Percentiles rank a stretch among this genome's conserved stretches.
Evolutionary conservation across 2,888 invertebrate genomes (phyloP).

Genomic region (Salpingus planirostris): DNA sequence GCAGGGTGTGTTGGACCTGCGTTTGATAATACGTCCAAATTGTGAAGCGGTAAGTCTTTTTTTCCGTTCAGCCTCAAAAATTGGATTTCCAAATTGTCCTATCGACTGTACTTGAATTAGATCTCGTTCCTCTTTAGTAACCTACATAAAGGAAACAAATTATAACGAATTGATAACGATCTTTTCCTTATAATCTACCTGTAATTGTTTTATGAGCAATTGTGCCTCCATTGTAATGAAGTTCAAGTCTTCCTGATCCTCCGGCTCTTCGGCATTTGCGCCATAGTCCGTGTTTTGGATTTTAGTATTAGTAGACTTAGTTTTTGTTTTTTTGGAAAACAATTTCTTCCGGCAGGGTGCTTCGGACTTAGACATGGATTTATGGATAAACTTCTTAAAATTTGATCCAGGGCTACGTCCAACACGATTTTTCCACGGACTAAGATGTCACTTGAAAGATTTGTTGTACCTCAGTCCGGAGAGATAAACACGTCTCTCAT

Average conservation of each 20-base stretch:
- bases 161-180: too few relatives aligned
- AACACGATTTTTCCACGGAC: constrained; percentile 10
- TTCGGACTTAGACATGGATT: background rate
- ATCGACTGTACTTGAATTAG: constrained; percentile 4
- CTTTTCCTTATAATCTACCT: too few relatives aligned
- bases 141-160: too few relatives aligned
- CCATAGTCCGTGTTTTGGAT: constrained; percentile 5
- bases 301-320: too few relatives aligned
- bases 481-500: constrained; percentile 9
- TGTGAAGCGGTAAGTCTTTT: constrained; percentile 13
- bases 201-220: too few relatives aligned
- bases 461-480: constrained; percentile 13
- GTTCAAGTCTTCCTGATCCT: background rate
- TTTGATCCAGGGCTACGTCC: constrained; percentile 7
- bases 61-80: constrained; percentile 8
- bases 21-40: constrained; percentile 11
- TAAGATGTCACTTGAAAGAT: constrained; percentile 9
- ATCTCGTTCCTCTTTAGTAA: constrained; percentile 1
- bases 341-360: constrained; percentile 1
- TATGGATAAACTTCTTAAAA: constrained; percentile 6
- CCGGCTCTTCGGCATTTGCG: constrained; percentile 1
- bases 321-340: too few relatives aligned
- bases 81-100: constrained; percentile 12
- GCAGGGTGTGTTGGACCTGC: constrained; percentile 11
- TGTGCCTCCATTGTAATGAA: too few relatives aligned